Evolutionary conservation across 2,797 vertebrate species (phyloP).

Genomic region (Alfaro cultratus): DNA sequence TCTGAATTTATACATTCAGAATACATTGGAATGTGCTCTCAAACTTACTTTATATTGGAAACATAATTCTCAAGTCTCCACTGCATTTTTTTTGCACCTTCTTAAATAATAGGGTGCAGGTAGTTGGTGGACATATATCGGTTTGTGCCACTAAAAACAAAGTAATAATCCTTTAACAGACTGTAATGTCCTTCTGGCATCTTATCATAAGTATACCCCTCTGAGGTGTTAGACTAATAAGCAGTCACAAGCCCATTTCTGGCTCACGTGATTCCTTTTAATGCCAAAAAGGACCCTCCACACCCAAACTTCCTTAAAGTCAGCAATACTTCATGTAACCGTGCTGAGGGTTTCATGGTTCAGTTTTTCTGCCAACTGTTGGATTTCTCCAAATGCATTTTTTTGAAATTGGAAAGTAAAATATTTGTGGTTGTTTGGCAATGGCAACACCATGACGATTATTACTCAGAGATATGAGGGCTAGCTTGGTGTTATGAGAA

Average conservation of each 20-base stretch:
- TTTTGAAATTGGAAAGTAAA: slow-evolving; percentile 45
- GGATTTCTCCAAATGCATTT: slow-evolving; percentile 27
- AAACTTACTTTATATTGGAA: not conserved
- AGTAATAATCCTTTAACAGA: slow-evolving; percentile 21
- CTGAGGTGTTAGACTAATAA: slow-evolving; percentile 41
- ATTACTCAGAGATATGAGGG: not conserved
- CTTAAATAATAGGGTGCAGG: not conserved
- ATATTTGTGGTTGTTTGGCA: slow-evolving; percentile 7
- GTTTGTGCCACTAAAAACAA: slow-evolving; percentile 20
- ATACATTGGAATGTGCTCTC: not conserved
- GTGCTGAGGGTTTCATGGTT: slow-evolving; percentile 17
- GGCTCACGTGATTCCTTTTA: slow-evolving; percentile 9
- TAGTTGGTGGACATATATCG: slow-evolving; percentile 7
- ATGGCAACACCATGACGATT: not conserved
- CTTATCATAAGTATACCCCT: slow-evolving; percentile 7
- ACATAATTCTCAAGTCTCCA: slow-evolving; percentile 1
- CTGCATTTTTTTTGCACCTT: slow-evolving; percentile 37
- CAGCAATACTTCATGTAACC: slow-evolving; percentile 21
- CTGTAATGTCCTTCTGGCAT: slow-evolving; percentile 25
- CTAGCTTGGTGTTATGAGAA: not conserved
- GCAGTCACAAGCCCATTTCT: slow-evolving; percentile 23
- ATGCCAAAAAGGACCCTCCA: slow-evolving; percentile 9
- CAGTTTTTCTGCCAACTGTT: slow-evolving; percentile 20
- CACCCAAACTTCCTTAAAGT: slow-evolving; percentile 17
- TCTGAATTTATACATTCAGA: not conserved